A percentile compares a stretch with the other conserved stretches of the same genome.
Conservation (phyloP, 2,888 invertebrate genomes). For the Meandrusa payeni region DNA sequence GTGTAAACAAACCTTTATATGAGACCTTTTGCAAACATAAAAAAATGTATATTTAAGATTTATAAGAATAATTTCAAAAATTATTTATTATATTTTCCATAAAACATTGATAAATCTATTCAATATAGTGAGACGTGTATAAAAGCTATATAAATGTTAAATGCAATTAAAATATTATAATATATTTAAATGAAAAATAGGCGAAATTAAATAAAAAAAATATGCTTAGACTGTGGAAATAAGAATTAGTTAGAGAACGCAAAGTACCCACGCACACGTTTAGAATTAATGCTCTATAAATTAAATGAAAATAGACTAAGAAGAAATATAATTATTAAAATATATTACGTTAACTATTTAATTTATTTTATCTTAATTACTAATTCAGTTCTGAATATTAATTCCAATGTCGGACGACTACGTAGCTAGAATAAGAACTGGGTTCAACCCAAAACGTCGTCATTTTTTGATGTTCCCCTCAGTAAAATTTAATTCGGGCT, state of each 20-base stretch:
- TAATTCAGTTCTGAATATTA: too few relatives aligned
- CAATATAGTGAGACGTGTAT: constrained; percentile 23
- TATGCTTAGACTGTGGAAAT: constrained; percentile 54
- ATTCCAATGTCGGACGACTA: too few relatives aligned
- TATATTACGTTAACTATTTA: too few relatives aligned
- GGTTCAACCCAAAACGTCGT: too few relatives aligned
- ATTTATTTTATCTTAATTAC: too few relatives aligned
- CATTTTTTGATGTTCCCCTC: too few relatives aligned
- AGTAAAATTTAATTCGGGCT: too few relatives aligned
- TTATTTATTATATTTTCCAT: constrained; percentile 19
- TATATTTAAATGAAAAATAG: constrained; percentile 32
- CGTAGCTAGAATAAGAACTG: too few relatives aligned
- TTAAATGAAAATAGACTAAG: constrained; percentile 35
- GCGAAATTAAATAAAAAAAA: constrained; percentile 33
- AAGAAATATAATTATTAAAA: constrained; percentile 30
- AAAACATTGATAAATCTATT: constrained; percentile 16
- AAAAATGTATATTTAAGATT: constrained; percentile 18
- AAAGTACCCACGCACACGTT: constrained; percentile 61
- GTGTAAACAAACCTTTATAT: constrained; percentile 9
- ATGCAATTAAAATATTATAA: constrained; percentile 26
- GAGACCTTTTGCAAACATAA: constrained; percentile 25
- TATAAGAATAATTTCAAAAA: constrained; percentile 19
- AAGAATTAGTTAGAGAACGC: constrained; percentile 45
- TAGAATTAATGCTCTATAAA: constrained; percentile 37
- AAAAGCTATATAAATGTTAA: constrained; percentile 25